These are phyloP conservation scores for Batillaria attramentaria DNA, from an alignment of 1,140 invertebrate genomes.

Conservation along the genomic window DNA sequence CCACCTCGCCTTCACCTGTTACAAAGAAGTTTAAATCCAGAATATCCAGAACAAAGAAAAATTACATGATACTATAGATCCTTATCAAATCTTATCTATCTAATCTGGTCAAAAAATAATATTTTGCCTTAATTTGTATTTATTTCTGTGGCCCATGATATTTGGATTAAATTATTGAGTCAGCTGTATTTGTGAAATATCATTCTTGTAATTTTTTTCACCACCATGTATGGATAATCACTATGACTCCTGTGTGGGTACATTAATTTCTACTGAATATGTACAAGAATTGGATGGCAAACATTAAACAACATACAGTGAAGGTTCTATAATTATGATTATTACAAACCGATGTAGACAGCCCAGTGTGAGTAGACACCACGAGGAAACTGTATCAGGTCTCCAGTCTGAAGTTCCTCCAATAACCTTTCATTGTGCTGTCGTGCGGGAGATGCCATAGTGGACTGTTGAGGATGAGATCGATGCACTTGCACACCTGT, in stretches of 20 bases:
- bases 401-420: conserved; percentile 39
- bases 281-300: background rate
- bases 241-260: background rate
- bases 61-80: background rate
- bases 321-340: background rate
- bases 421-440: conserved; percentile 32
- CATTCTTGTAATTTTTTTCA: no score
- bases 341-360: conserved; percentile 56
- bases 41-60: background rate
- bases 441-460: no score
- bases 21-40: background rate
- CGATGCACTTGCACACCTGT: no score
- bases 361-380: conserved; percentile 63
- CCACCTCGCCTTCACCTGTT: conserved; percentile 49
- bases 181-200: background rate
- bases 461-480: no score
- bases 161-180: background rate
- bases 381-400: conserved; percentile 60
- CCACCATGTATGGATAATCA: no score
- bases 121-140: background rate
- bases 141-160: background rate
- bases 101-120: background rate
- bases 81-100: background rate
- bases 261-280: background rate
- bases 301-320: background rate